Evolutionary conservation across 2,888 invertebrate genomes (phyloP), one percentile per base, ranked within the genome.

Genomic region (Hirtodrosophila cameraria): DNA sequence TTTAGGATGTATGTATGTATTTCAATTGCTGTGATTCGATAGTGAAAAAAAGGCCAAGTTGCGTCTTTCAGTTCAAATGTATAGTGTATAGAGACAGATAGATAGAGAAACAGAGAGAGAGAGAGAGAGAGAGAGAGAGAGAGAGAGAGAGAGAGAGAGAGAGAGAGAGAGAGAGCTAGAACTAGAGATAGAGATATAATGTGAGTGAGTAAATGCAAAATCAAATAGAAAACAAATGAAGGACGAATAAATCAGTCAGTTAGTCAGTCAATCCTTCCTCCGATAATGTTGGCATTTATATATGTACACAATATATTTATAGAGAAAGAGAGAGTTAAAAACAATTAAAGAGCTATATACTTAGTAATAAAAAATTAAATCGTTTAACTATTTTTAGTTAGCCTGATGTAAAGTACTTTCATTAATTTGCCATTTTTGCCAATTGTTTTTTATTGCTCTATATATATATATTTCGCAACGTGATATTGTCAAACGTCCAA

Each of bases 251-350:
- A 39, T 68, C 72, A 67, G 68, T 70, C 76, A 78, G 83, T 80
- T 70, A 82, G 82, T 76, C 76, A 81, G 79, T 75, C 81, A 88
- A 85, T 87, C 87, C 85, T 87, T 88, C 86, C 89, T 89, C 88
- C 89, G 88, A 84, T 81, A 82, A 87, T 88, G 87, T 87, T 88
- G 89, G 88, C 88, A 89, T 88, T 88, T 88, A 88, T 64, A 75
- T 59, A 72, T 61, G 64, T 45, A 58, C 11, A 25, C 45, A 41
- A 62, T 57, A 54, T 25, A 53, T 38, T 28, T 38, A 12, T 28
- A 50, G n/a, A 16, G 33, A 30, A 28, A 52, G 15, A 39, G 25
- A 55, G n/a, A n/a, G n/a, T n/a, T n/a, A n/a, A n/a, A n/a, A 31
- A 78, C 57, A 61, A 6, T 7, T 27, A 78, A 52, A 61, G 60